Base-by-base conservation (phyloP, 2,888 invertebrate genomes). In the Notodonta ziczac region DNA sequence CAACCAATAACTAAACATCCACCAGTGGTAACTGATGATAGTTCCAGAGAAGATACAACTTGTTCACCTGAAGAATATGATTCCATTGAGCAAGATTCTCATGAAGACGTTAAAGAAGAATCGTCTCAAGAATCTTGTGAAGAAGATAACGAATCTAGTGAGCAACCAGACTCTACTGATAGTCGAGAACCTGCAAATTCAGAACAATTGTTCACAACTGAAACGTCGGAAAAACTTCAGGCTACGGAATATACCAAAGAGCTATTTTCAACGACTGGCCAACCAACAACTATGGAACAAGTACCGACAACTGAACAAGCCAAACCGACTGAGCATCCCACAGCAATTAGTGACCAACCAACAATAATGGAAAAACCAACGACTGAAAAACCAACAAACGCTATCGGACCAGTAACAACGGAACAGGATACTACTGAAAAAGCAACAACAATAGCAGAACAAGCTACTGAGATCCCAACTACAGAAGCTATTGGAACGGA, bases 261-360 rank as follows among this genome's bases (percentile, higher is more conserved):
- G 24, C 24, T 24, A 24, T 24, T 24, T 24, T 24, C 24, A 24
- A 52, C 42, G 40, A 54, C 57, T 32, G 55, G 42, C 0, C 24
- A 13, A 10, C n/a, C 51, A 53, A 13, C n/a, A 10, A 54, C 58
- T 13, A 55, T 63, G 2, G 32, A 53, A 14, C 2, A 42, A 32
- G 56, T 16, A 56, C 63, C 56, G 4, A 69, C 40, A 39, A 39
- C 56, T 35, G 8, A 39, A 65, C 35, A 56, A 65, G 24, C 24
- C 24, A 24, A 1, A 24, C 1, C 24, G 2, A 24, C 24, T 24
- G 24, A 24, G 1, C 24, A 24, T 2, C 24, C 24, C 1, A 24
- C 24, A 24, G 13, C 32, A 4, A 42, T 42, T 10, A 42, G 10
- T 10, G 10, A 60, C 12, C 50, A 60, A 57, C 5, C 32, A 39